Base-by-base conservation (phyloP, 2,888 invertebrate species). In the Keiferia lycopersicella region DNA sequence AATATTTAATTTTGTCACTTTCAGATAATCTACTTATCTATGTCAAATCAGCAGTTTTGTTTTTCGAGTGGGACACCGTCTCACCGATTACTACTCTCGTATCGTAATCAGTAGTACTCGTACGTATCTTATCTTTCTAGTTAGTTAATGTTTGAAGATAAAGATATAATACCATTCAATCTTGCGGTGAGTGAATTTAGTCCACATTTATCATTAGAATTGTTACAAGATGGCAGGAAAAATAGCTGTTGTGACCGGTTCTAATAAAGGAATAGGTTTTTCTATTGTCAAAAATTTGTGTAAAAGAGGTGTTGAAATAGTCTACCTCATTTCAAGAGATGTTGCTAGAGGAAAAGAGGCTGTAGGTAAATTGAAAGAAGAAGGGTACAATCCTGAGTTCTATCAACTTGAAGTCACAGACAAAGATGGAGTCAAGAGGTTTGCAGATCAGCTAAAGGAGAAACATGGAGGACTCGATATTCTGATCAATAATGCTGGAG, bases 201-300 rank as follows among this genome's bases (percentile, higher is more conserved):
- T 45, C n/a, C n/a, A n/a, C n/a, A n/a, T n/a, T 45, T 45, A 16
- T 45, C 6, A n/a, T 6, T 16, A 11, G 16, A 1, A 16, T 3
- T 45, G 6, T 16, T 16, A 4, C 4, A 45, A 45, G 3, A 81
- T 80, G 79, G 62, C 69, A n/a, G 63, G 65, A 16, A 81, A 79
- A 73, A 71, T 81, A 3, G 79, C 80, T 22, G 69, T 80, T 2
- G 94, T 95, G 6, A 94, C 95, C 14, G 95, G 94, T 30, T 83
- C 91, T 8, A 95, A 94, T 76, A 94, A 94, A 81, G 94, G 95
- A 0, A 93, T 95, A 67, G 95, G 95, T 11, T 94, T 86, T 73
- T 93, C 87, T 0, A 94, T 94, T 64, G 94, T 94, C 0, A 92
- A 92, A 78, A 93, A 91, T 6, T 78, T 95, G 11, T 94, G 94